Evolutionary conservation across 1,140 invertebrate species (phyloP), one percentile per base, ranked within the genome.

Genomic region (Drosophila nikananu): DNA sequence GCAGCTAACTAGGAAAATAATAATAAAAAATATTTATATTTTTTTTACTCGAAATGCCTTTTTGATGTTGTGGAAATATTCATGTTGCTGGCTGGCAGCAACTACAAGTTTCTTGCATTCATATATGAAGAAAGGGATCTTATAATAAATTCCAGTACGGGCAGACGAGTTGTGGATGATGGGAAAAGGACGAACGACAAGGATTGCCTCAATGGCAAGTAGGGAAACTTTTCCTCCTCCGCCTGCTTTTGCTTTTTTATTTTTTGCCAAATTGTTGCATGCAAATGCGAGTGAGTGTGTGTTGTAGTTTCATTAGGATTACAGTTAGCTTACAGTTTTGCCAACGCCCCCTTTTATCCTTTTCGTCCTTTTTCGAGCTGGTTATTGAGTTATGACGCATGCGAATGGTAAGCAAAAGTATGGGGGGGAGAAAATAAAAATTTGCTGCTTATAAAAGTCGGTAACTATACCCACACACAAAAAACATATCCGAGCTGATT

Each of bases 241-340:
- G 17, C 13, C 9, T 63, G 19, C 48, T 35, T 1, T 2, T 7
- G 0, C 5, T 13, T 39, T 12, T 13, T 21, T 30, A 21, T 68
- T 71, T 76, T 87, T 73, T 44, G 74, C 66, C 83, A 91, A 91
- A 91, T 91, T 91, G 89, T 91, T 91, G 84, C 81, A 91, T 91
- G 89, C 78, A 83, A 90, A 90, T 89, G 81, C 66, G 63, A 61
- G 46, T 70, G 55, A 51, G 54, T 66, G 44, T 91, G 86, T 86
- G 77, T 81, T 91, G 84, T 91, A 91, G 89, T 91, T 91, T 91
- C 89, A 91, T 91, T 91, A 91, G 89, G 89, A 90, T 90, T 91
- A 86, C 86, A 90, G 86, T 82, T 87, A 89, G 84, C 81, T 86
- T 86, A 78, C 68, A 77, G 78, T 81, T 84, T 71, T 76, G 76